Percentiles rank a stretch among this genome's conserved stretches.
These are phyloP conservation scores for Petrosia ficiformis DNA, from an alignment of 37 sponge, comb jelly and placozoan genomes.

Conservation along the genomic window DNA sequence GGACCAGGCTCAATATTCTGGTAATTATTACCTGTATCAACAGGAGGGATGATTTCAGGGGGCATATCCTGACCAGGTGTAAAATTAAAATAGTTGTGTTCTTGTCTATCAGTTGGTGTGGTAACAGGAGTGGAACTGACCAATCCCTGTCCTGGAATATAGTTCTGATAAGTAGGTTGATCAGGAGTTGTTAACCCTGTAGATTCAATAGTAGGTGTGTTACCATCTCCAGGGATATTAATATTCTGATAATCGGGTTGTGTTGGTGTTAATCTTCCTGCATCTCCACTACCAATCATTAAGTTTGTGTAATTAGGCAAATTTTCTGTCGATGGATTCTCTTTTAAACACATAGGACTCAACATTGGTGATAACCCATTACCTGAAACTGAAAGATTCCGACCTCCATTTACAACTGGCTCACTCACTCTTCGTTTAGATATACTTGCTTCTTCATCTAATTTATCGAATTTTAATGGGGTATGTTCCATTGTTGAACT, in stretches of 20 bases:
- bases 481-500: background rate
- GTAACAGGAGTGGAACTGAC: background rate
- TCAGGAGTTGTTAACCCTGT: conserved; percentile 2
- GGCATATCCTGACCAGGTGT: conserved; percentile 4
- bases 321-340: background rate
- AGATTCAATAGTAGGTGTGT: conserved; percentile 23
- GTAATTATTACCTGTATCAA: too few species aligned
- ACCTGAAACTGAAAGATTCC: background rate
- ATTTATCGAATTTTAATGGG: background rate
- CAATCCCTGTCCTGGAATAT: background rate
- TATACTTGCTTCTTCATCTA: background rate
- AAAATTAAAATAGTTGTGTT: conserved; percentile 14
- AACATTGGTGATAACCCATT: background rate
- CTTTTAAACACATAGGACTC: background rate
- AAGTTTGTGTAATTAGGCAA: background rate
- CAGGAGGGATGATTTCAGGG: background rate
- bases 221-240: background rate
- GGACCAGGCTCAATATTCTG: conserved; percentile 7
- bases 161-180: conserved; percentile 1
- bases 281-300: background rate
- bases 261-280: background rate
- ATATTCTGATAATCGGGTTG: background rate
- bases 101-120: background rate
- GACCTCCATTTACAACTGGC: too few species aligned
- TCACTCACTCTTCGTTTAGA: background rate